These are phyloP conservation scores for Palythoa grandis DNA, from an alignment of 92 coral and sea anemone genomes.

Conservation along the genomic window DNA sequence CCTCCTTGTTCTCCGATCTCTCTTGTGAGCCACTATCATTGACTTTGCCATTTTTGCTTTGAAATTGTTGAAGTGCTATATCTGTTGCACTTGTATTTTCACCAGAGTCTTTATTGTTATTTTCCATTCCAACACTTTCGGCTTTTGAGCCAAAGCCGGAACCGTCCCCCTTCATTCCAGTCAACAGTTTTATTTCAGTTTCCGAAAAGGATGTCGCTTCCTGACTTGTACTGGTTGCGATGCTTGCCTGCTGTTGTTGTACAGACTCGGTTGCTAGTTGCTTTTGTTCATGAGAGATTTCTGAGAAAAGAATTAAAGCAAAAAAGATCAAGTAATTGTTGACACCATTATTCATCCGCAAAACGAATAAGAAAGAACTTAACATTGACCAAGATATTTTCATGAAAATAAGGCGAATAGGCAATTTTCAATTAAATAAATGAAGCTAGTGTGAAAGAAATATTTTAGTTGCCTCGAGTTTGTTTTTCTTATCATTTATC, in stretches of 20 bases:
- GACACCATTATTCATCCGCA: too few relatives aligned
- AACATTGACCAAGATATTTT: too few relatives aligned
- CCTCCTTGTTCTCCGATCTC: neutral
- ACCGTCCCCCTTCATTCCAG: neutral
- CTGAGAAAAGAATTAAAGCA: neutral
- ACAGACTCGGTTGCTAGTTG: constrained; percentile 26
- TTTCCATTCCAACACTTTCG: neutral
- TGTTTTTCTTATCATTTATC: too few relatives aligned
- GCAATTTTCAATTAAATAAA: too few relatives aligned
- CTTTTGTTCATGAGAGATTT: constrained; percentile 5
- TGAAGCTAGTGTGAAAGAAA: too few relatives aligned
- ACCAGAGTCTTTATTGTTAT: neutral
- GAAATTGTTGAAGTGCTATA: constrained; percentile 12
- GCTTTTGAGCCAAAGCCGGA: neutral
- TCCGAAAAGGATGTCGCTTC: constrained; percentile 1
- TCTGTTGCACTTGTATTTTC: constrained; percentile 7
- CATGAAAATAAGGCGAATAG: too few relatives aligned
- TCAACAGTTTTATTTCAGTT: neutral
- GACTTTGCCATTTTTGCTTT: neutral
- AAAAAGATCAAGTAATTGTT: neutral
- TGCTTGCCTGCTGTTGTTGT: neutral
- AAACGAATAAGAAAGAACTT: neutral
- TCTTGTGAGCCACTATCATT: neutral
- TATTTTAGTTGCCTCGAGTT: too few relatives aligned
- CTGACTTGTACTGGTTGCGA: neutral